Evolutionary conservation across 2,797 vertebrate genomes (phyloP).

Genomic region (Erpetoichthys calabaricus): DNA sequence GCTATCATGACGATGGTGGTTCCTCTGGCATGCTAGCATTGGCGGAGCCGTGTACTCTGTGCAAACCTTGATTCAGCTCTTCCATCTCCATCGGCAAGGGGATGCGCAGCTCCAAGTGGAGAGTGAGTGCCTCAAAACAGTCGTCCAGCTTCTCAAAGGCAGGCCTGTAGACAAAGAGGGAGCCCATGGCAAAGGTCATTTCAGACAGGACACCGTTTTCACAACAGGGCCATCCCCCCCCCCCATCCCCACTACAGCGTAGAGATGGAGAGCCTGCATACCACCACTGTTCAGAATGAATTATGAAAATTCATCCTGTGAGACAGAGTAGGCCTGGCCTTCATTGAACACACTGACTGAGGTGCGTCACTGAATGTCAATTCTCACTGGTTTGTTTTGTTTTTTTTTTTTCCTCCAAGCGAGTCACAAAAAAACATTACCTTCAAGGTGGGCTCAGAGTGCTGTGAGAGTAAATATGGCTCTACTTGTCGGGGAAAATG

Average conservation of each 20-base stretch:
- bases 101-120: conserved; percentile 83
- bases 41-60: conserved; percentile 55
- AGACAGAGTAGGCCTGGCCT: too few species aligned
- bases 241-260: not conserved
- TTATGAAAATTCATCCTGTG: too few species aligned
- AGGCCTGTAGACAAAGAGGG: conserved; percentile 47
- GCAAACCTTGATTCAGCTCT: conserved; percentile 74
- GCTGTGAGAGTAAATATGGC: too few species aligned
- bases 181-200: not conserved
- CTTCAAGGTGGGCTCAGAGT: too few species aligned
- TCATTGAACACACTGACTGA: too few species aligned
- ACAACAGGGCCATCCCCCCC: not conserved
- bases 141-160: conserved; percentile 87
- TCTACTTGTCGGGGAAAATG: too few species aligned
- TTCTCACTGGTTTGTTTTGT: too few species aligned
- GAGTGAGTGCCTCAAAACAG: conserved; percentile 75
- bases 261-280: not conserved
- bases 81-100: conserved; percentile 83
- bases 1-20: too few species aligned
- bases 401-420: too few species aligned
- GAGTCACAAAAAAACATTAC: too few species aligned
- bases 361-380: too few species aligned
- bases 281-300: not conserved
- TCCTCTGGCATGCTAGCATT: conserved; percentile 27
- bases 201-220: not conserved